Conservation (phyloP, 2,888 invertebrate species). For the Ypsolopha scabrella region DNA sequence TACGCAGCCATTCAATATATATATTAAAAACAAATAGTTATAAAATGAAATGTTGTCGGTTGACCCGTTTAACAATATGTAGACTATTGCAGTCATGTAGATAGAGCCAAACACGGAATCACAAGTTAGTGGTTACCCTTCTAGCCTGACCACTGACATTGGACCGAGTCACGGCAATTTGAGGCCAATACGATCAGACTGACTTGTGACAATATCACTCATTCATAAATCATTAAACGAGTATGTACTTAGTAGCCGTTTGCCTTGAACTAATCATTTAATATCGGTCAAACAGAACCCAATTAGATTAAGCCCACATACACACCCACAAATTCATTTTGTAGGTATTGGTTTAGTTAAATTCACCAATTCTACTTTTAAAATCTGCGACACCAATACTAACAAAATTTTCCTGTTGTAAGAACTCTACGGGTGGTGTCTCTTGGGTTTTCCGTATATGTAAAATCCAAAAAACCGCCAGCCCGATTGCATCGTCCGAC, state of each 20-base stretch:
- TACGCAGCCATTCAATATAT: no score
- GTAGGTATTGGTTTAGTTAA: not conserved
- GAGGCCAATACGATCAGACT: not conserved
- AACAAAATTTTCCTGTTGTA: not conserved
- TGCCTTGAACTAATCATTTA: not conserved
- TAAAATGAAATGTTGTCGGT: no score
- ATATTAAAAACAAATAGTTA: no score
- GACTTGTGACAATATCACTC: not conserved
- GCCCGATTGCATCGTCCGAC: no score
- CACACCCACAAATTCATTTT: not conserved
- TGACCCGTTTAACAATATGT: no score
- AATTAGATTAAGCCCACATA: not conserved
- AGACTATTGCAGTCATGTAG: no score
- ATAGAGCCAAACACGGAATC: no score
- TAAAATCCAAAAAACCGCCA: no score
- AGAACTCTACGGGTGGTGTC: no score
- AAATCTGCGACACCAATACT: not conserved
- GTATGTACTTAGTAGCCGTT: not conserved
- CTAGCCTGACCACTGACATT: not conserved
- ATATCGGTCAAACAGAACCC: not conserved
- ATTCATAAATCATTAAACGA: not conserved
- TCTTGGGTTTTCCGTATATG: no score
- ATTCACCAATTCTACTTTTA: not conserved
- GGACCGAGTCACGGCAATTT: not conserved
- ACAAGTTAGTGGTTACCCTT: no score